Evolutionary conservation across 2,888 invertebrate species (phyloP), one percentile per base, ranked within the genome.

Genomic region (Drosophila pseudotalamancana): DNA sequence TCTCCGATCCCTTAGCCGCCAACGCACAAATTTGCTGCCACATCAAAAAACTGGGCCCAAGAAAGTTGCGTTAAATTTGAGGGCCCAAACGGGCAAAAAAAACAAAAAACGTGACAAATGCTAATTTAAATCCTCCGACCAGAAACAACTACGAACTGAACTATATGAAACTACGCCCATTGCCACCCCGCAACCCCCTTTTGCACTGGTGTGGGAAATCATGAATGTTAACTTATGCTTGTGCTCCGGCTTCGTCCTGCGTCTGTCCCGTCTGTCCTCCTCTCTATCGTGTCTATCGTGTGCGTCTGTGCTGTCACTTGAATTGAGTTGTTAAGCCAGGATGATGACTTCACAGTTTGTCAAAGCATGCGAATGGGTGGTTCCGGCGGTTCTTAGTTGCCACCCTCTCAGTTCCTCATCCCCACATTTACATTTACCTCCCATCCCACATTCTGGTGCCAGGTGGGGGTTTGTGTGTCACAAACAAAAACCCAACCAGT

Each of bases 301-400:
- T 49, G 55, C 50, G 53, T 61, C 51, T 56, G 56, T 57, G 42
- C 70, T 67, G 73, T 87, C 76, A 64, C 57, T 74, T 79, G 87
- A 83, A 85, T 87, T 87, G 83, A 83, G 86, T 87, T 87, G 88
- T 77, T 83, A 83, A 83, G 83, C 88, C 79, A 79, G 88, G 88
- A 83, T 85, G 88, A 85, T 85, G 85, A 85, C 85, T 85, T 84
- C 88, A 87, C 88, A 85, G 85, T 85, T 88, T 85, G 85, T 79
- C 88, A 87, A 70, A 54, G 63, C 68, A 57, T 51, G 57, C 74
- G 65, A 70, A 60, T 69, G 85, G 79, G 63, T 80, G 62, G 71
- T 63, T 63, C 39, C 35, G 32, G 34, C 39, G 39, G 40, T 46
- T 25, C 43, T 37, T 46, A 46, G 53, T 29, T 75, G 67, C 60